Evolutionary conservation across 2,797 vertebrate species (phyloP), one percentile per base, ranked within the genome.

Genomic region (Percopsis omiscomaycus): DNA sequence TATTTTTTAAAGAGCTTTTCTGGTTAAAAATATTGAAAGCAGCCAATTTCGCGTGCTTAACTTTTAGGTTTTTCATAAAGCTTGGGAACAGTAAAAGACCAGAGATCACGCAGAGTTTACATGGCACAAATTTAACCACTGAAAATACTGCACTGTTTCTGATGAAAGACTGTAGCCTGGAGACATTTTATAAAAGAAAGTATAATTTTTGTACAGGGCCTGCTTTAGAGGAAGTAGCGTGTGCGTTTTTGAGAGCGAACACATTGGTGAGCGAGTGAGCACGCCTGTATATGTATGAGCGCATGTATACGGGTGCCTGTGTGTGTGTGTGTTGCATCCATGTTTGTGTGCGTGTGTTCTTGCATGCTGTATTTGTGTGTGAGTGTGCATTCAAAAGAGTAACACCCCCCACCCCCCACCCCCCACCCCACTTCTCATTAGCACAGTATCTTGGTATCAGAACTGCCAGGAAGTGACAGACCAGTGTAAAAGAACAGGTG

Each of bases 381-480:
- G 79, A 58, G 70, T 56, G 75, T 13, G 75, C 77, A 88, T 86
- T 89, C 88, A 89, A 86, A 77, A 85, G 82, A 89, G 88, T 89
- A 86, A 87, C 85, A 86, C 81, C 84, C 14, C 60, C 80, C 84
- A 54, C 86, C 86, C 85, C 89, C 84, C 89, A n/a, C n/a, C 27
- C 29, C 81, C 83, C 61, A 84, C 86, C 85, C 89, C 84, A 88
- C 87, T 84, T 89, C 88, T 92, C 89, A 91, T 92, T 92, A 92
- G 89, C 86, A 87, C 79, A 73, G 84, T 90, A 86, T 89, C 85
- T 89, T 52, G 85, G 89, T 90, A 92, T 91, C 87, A 89, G 87
- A 91, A 89, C 88, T 92, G 90, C 87, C 89, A 90, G 90, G 81
- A 90, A 85, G 88, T 91, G 89, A 90, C 89, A 90, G 90, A 90